Conservation (phyloP, 2,113 vertebrate genomes). For the Excalfactoria chinensis region DNA sequence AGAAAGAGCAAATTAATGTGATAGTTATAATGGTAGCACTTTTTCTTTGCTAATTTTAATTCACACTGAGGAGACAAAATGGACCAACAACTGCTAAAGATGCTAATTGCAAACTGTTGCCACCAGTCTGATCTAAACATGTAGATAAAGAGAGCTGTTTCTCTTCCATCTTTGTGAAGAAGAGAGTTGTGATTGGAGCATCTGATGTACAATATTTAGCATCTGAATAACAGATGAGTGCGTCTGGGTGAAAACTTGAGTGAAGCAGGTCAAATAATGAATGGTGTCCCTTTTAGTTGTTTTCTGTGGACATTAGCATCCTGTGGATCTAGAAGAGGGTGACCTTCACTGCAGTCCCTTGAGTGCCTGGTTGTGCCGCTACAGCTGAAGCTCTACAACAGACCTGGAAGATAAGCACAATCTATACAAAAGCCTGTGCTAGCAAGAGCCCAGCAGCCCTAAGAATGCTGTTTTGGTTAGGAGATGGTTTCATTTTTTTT, state of each 20-base stretch:
- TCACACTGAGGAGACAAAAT: not conserved
- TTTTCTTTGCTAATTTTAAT: not conserved
- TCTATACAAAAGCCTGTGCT: not conserved
- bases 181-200: not conserved
- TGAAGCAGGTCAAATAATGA: not conserved
- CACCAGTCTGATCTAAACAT: not conserved
- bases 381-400: not conserved
- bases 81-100: not conserved
- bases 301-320: not conserved
- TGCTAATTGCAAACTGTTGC: not conserved
- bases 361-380: not conserved
- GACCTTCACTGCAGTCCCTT: not conserved
- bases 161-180: not conserved
- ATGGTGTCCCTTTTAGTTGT: not conserved
- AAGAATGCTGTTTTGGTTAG: not conserved
- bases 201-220: not conserved
- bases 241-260: not conserved
- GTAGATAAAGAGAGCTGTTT: not conserved
- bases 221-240: not conserved
- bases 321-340: not conserved
- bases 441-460: not conserved
- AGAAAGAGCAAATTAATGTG: not conserved
- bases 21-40: not conserved
- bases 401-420: rapidly evolving
- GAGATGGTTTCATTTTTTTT: not conserved